Conservation (phyloP, 2,797 vertebrate species). For the Enteromius thamalakanensis region DNA sequence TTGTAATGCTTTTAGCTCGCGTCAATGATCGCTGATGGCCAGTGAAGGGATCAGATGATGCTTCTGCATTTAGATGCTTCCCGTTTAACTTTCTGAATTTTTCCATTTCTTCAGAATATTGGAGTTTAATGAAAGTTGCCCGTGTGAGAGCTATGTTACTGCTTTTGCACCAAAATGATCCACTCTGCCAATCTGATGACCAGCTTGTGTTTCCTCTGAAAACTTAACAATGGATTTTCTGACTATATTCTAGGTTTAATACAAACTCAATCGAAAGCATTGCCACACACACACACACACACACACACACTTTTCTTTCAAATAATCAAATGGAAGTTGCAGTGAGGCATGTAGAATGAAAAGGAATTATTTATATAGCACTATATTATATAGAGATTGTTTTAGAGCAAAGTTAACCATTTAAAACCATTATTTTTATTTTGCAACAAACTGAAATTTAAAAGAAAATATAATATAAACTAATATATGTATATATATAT, state of each 20-base stretch:
- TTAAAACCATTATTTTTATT: not conserved
- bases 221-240: not conserved
- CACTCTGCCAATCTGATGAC: not conserved
- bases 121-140: conserved; percentile 2
- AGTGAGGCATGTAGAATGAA: too few relatives aligned
- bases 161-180: not conserved
- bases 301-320: not conserved
- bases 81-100: not conserved
- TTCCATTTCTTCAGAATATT: not conserved
- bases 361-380: not conserved
- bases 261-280: not conserved
- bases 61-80: not conserved
- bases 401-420: not conserved
- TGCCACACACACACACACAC: not conserved
- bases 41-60: conserved; percentile 18
- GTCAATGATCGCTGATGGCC: conserved; percentile 13
- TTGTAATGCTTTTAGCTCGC: conserved; percentile 48
- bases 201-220: not conserved
- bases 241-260: not conserved
- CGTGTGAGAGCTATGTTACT: not conserved
- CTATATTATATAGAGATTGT: not conserved
- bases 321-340: not conserved
- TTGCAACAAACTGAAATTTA: not conserved
- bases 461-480: not conserved
- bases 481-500: not conserved